These are phyloP conservation scores for Cactoblastis cactorum DNA, from an alignment of 2,888 invertebrate genomes.

Conservation along the genomic window DNA sequence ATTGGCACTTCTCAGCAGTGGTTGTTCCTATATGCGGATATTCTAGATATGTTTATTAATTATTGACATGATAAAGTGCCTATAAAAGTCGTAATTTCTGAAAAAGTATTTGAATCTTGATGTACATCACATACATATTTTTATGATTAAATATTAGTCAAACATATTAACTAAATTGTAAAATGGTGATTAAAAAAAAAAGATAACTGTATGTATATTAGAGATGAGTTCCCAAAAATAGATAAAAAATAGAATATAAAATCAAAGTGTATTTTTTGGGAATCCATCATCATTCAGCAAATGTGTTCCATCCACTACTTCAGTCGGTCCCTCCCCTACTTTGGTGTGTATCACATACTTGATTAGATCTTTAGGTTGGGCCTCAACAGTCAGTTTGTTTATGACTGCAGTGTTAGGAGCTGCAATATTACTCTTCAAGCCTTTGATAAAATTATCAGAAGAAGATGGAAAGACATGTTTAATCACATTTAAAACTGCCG, in stretches of 20 bases:
- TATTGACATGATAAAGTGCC: too few relatives aligned
- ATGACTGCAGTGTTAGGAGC: conserved; percentile 33
- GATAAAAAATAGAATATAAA: background rate
- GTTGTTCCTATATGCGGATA: too few relatives aligned
- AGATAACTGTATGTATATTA: too few relatives aligned
- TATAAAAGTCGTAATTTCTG: too few relatives aligned
- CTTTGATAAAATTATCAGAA: conserved; percentile 51
- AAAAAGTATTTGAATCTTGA: too few relatives aligned
- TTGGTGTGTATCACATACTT: conserved; percentile 92
- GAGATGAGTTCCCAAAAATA: too few relatives aligned
- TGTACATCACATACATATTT: too few relatives aligned
- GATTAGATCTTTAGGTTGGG: conserved; percentile 77
- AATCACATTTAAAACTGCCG: conserved; percentile 83
- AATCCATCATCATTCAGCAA: conserved; percentile 48
- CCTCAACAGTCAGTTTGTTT: conserved; percentile 46
- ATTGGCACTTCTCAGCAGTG: too few relatives aligned
- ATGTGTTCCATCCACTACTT: conserved; percentile 57
- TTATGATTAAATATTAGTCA: too few relatives aligned
- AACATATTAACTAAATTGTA: too few relatives aligned
- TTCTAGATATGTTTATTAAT: too few relatives aligned
- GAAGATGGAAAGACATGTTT: conserved; percentile 85
- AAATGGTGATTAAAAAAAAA: too few relatives aligned
- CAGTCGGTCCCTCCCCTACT: conserved; percentile 88
- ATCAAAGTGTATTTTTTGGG: conserved; percentile 28
- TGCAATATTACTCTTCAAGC: conserved; percentile 33